These are phyloP conservation scores for Drosophila villosipedis DNA, from an alignment of 2,888 invertebrate genomes.

Conservation along the genomic window DNA sequence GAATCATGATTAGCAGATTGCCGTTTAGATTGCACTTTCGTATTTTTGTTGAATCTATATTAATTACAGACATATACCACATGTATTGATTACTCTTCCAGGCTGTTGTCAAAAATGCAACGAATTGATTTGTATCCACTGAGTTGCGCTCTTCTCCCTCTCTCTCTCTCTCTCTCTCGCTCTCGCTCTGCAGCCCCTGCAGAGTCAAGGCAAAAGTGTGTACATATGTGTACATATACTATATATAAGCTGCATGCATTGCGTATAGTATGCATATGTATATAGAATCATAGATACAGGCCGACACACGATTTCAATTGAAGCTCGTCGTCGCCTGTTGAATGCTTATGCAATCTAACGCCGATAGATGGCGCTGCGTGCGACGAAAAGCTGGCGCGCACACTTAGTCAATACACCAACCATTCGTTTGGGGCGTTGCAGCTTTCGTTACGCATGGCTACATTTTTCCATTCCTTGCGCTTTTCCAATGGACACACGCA, in stretches of 20 bases:
- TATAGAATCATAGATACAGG: neutral
- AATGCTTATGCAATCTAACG: neutral
- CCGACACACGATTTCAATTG: neutral
- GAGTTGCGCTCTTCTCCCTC: neutral
- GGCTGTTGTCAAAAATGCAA: neutral
- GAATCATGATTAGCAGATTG: neutral
- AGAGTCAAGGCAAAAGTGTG: neutral
- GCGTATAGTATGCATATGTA: no score
- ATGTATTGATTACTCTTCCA: neutral
- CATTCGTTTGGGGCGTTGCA: neutral
- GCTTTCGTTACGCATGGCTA: conserved; percentile 1
- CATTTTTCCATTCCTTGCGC: neutral
- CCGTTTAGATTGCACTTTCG: neutral
- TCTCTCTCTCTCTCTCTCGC: neutral
- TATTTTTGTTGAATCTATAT: neutral
- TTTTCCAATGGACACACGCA: conserved; percentile 21
- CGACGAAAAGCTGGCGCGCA: neutral
- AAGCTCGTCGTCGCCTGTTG: conserved; percentile 33
- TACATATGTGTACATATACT: neutral
- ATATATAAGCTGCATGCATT: neutral
- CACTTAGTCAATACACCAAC: conserved; percentile 26
- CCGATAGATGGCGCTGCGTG: conserved; percentile 31
- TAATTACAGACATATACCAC: neutral
- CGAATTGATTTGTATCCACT: neutral
- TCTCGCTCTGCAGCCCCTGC: neutral